Evolutionary conservation across 2,888 invertebrate genomes (phyloP).

Genomic region (Nomada hirtipes): DNA sequence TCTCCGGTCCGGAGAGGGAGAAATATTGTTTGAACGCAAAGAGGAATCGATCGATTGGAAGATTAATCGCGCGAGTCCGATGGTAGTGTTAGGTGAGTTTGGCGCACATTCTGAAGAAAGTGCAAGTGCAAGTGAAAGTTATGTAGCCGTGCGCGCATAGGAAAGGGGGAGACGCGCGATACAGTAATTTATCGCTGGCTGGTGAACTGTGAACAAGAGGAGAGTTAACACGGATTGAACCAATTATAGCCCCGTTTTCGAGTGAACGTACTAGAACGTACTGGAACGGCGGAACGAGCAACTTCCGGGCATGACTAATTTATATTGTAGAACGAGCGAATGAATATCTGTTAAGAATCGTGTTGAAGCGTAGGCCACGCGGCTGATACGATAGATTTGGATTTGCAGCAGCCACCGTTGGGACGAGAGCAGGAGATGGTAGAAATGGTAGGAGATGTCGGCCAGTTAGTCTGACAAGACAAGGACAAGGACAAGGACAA

Average conservation of each 20-base stretch:
- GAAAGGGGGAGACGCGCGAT: constrained; percentile 23
- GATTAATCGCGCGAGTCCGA: no score
- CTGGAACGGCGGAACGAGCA: constrained; percentile 63
- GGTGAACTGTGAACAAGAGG: constrained; percentile 64
- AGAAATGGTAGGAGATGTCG: constrained; percentile 64
- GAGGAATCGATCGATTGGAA: no score
- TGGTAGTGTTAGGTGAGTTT: no score
- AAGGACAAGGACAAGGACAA: constrained; percentile 40
- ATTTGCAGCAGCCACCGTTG: constrained; percentile 70
- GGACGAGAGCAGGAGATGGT: constrained; percentile 75
- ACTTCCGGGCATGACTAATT: constrained; percentile 67
- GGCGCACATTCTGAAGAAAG: not conserved
- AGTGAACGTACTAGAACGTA: constrained; percentile 52
- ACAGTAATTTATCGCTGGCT: constrained; percentile 55
- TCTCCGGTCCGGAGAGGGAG: not conserved
- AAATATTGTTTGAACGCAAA: not conserved
- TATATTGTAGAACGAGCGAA: constrained; percentile 46
- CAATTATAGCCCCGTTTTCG: constrained; percentile 72
- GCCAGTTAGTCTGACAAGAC: constrained; percentile 76
- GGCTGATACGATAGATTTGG: constrained; percentile 18
- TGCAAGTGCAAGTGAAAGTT: constrained; percentile 24
- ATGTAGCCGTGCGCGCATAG: constrained; percentile 1
- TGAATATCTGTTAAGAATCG: constrained; percentile 55
- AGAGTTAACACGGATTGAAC: constrained; percentile 71
- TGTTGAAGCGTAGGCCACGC: constrained; percentile 26